Base-by-base conservation (phyloP, 2,797 vertebrate genomes). In the Columba guinea region DNA sequence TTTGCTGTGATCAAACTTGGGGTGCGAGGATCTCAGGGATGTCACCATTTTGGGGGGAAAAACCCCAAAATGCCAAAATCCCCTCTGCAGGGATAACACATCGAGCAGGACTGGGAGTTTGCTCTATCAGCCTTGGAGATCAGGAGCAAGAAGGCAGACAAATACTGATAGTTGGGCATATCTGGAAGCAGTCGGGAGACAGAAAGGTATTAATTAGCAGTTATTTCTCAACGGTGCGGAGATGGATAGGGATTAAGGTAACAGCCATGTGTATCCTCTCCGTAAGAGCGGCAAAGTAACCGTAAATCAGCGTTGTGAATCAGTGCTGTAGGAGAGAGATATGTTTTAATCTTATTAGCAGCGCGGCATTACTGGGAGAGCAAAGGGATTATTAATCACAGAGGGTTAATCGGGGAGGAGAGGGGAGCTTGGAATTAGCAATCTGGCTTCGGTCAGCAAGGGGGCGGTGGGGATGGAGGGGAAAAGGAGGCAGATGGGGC, bases 261-360 rank as follows among this genome's bases (percentile, higher is more conserved):
- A 85, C 32, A 30, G 83, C 85, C 84, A 16, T 1, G 22, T 5
- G 34, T 86, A 77, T 96, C 97, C 85, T 75, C 93, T 96, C 86
- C 4, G 10, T 85, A 84, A 84, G 85, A 55, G 76, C 11, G 0
- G 86, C 51, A 69, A 79, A 91, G 96, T 41, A 60, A 55, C 4
- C 3, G 97, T 97, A 97, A 97, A 97, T 97, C 96, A 97, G 97
- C 0, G 18, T 89, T 95, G 49, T 88, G 97, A 91, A 97, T 97
- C 90, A 28, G 90, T 77, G 86, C 97, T 96, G 96, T n/a, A 55
- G 81, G 96, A 94, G 88, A 90, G 90, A 97, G 97, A 96, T 97
- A 96, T 32, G 95, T 89, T 95, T 97, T 97, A 96, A 98, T 98
- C 97, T 97, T 95, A 97, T 97, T 98, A 97, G 97, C 32, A 9